Evolutionary conservation across 2,797 vertebrate species (phyloP).

Genomic region (Agapornis canus): DNA sequence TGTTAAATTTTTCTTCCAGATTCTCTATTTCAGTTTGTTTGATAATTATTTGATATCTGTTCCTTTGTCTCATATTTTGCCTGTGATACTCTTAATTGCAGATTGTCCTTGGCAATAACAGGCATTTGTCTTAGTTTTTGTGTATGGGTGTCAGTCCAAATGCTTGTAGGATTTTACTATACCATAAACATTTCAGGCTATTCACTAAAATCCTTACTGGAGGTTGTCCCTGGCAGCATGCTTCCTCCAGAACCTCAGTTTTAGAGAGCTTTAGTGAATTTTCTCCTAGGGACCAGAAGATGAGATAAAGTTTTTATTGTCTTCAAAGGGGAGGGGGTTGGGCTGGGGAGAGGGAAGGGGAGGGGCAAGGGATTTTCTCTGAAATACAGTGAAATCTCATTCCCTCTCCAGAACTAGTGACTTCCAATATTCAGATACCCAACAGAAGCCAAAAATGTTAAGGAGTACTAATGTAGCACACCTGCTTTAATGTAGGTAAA

Average conservation of each 20-base stretch:
- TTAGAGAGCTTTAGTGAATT: constrained; percentile 1
- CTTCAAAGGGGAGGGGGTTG: background rate
- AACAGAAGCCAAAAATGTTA: background rate
- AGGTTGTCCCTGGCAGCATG: background rate
- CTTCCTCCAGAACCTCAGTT: background rate
- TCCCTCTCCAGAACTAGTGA: background rate
- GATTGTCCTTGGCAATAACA: background rate
- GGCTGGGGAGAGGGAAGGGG: background rate
- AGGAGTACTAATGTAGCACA: background rate
- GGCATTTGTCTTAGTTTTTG: constrained; percentile 9
- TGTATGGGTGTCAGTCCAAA: background rate
- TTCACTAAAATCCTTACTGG: background rate
- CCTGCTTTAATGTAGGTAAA: background rate
- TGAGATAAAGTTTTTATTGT: background rate
- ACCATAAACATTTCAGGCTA: background rate
- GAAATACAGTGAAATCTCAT: background rate
- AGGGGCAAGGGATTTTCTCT: background rate
- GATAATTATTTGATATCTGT: background rate
- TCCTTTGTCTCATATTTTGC: constrained; percentile 7
- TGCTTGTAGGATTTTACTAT: background rate
- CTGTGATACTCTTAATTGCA: background rate
- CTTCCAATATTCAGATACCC: background rate
- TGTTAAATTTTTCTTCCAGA: background rate
- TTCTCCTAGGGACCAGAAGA: background rate
- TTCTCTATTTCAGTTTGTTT: background rate